These are phyloP conservation scores for Candoia aspera DNA, from an alignment of 2,113 vertebrate genomes.

Conservation along the genomic window DNA sequence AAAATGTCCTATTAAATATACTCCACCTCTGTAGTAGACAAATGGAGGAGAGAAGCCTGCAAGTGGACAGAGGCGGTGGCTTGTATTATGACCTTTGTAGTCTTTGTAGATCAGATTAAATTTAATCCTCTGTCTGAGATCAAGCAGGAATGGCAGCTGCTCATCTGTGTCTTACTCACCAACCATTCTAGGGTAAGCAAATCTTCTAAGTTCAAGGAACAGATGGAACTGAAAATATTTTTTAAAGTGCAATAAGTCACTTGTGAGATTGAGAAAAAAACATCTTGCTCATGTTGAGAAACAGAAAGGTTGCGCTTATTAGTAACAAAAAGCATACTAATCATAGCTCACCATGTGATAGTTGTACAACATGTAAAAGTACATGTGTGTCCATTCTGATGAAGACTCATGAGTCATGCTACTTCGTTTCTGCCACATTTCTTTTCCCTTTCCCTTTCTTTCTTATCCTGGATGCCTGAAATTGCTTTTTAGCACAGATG, in stretches of 20 bases:
- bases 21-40: background rate
- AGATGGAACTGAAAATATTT: background rate
- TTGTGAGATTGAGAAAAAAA: background rate
- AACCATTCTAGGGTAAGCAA: background rate
- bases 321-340: background rate
- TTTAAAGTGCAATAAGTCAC: background rate
- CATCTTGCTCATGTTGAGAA: background rate
- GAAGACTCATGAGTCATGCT: background rate
- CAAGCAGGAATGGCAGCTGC: background rate
- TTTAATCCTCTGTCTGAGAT: background rate
- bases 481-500: background rate
- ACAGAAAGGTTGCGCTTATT: background rate
- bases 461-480: background rate
- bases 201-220: background rate
- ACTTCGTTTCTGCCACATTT: background rate
- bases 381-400: background rate
- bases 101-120: background rate
- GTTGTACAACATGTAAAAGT: background rate
- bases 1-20: background rate
- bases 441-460: background rate
- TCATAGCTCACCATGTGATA: background rate
- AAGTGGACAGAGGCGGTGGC: background rate
- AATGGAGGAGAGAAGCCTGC: background rate
- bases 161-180: background rate
- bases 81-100: background rate